These are phyloP conservation scores for Pollenia amentaria DNA, from an alignment of 2,888 invertebrate species.

Conservation along the genomic window DNA sequence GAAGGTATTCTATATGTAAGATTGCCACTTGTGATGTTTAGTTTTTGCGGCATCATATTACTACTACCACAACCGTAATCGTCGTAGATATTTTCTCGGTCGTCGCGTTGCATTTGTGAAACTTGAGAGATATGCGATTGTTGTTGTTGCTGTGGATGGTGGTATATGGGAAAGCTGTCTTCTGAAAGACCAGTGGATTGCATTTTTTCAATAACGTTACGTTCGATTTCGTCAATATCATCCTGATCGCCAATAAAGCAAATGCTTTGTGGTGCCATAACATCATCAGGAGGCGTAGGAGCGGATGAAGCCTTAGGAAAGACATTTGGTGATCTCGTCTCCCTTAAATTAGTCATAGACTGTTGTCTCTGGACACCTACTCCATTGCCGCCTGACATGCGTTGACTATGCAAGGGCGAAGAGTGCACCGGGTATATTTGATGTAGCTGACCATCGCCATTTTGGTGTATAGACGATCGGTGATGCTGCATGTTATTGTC, in stretches of 20 bases:
- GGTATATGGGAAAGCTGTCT: constrained; percentile 76
- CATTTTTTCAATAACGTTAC: constrained; percentile 83
- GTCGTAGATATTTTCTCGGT: constrained; percentile 73
- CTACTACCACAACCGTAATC: constrained; percentile 87
- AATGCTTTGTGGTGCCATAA: constrained; percentile 97
- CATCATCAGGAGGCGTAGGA: constrained; percentile 88
- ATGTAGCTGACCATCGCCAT: constrained; percentile 86
- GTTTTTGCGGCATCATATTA: constrained; percentile 84
- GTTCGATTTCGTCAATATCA: constrained; percentile 85
- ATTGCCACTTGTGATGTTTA: constrained; percentile 94
- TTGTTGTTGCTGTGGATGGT: constrained; percentile 72
- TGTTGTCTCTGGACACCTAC: constrained; percentile 80
- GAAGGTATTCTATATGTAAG: constrained; percentile 95
- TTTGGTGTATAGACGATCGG: constrained; percentile 83
- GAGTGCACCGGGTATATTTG: constrained; percentile 85
- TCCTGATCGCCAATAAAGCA: constrained; percentile 93
- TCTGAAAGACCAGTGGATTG: constrained; percentile 80
- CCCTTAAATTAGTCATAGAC: constrained; percentile 80
- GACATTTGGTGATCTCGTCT: constrained; percentile 79
- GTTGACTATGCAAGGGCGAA: constrained; percentile 88
- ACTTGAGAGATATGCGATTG: constrained; percentile 72
- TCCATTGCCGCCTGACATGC: constrained; percentile 64
- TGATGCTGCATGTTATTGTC: constrained; percentile 64
- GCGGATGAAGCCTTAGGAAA: constrained; percentile 76
- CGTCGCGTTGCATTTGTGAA: constrained; percentile 60